Evolutionary conservation across 2,113 vertebrate genomes (phyloP).

Genomic region (Capricornis sumatraensis): DNA sequence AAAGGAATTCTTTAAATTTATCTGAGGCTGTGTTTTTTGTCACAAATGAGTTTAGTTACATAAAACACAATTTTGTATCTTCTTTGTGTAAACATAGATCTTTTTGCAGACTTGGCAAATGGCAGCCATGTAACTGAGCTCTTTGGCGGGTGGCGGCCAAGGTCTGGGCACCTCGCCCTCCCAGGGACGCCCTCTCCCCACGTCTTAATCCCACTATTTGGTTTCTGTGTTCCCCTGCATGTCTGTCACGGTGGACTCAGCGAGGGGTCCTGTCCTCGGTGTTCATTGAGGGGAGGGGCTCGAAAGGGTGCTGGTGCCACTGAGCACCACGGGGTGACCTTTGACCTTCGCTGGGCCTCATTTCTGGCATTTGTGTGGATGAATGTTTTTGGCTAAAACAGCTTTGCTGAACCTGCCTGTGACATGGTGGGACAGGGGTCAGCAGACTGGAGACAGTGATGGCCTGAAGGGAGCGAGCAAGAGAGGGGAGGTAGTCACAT

Average conservation of each 20-base stretch:
- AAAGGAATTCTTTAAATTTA: neutral
- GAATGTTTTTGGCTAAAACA: neutral
- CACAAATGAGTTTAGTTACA: neutral
- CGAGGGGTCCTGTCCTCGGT: neutral
- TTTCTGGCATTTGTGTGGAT: slow-evolving; percentile 22
- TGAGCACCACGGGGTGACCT: neutral
- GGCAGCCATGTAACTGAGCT: neutral
- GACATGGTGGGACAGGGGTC: neutral
- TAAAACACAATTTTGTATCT: neutral
- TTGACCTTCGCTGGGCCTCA: neutral
- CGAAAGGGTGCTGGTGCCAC: rapidly evolving
- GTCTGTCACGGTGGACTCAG: neutral
- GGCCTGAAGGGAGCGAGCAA: neutral
- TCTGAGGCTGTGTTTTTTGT: neutral
- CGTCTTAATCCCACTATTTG: too few relatives aligned
- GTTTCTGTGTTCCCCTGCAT: neutral
- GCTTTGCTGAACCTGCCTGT: neutral
- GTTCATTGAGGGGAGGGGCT: neutral
- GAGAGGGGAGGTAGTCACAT: neutral
- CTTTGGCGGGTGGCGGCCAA: neutral
- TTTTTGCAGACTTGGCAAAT: neutral
- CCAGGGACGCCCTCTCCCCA: neutral
- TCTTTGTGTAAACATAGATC: neutral
- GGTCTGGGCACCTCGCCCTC: neutral
- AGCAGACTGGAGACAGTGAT: neutral